Evolutionary conservation across 2,113 vertebrate genomes (phyloP), one percentile per base, ranked within the genome.

Genomic region (Nansenia antarctica): DNA sequence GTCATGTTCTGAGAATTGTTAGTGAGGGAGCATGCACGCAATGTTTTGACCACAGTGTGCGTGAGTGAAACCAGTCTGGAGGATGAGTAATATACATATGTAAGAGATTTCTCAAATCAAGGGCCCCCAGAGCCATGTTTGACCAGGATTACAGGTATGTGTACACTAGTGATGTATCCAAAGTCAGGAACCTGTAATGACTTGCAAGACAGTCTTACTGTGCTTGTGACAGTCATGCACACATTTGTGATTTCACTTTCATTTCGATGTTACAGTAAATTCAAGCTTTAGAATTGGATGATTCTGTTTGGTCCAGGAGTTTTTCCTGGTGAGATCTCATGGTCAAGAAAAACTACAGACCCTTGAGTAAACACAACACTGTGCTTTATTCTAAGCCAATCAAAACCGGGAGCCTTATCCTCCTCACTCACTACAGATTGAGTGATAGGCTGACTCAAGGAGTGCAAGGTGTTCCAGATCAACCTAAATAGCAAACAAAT

Each of bases 401-500:
- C 54, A 57, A 32, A 76, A 69, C 12, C 70, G 14, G 1, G 20
- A 9, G 3, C 3, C 2, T 18, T 66, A 45, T 58, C 67, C 71
- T 64, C 22, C 57, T 52, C 65, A 31, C 65, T 30, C 12, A 67
- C 62, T 53, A 11, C 11, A 32, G 15, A 79, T 68, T 59, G 12
- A 15, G 3, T 47, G 72, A 66, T 47, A 65, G 62, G 30, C 49
- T 68, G 47, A 61, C 70, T 54, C 29, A 5, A 1, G 20, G 26
- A 54, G 61, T 64, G 55, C 53, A 47, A 26, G 11, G 12, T 29
- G 62, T 72, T 86, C 73, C 45, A 55, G 73, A 69, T 58, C 20
- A 55, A 81, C 81, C 72, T 73, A 82, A 80, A 75, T 45, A 62
- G 75, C 83, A 30, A 73, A 57, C 39, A 52, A 70, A 70, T 53